Evolutionary conservation across 2,888 invertebrate species (phyloP).

Genomic region (Macaria notata): DNA sequence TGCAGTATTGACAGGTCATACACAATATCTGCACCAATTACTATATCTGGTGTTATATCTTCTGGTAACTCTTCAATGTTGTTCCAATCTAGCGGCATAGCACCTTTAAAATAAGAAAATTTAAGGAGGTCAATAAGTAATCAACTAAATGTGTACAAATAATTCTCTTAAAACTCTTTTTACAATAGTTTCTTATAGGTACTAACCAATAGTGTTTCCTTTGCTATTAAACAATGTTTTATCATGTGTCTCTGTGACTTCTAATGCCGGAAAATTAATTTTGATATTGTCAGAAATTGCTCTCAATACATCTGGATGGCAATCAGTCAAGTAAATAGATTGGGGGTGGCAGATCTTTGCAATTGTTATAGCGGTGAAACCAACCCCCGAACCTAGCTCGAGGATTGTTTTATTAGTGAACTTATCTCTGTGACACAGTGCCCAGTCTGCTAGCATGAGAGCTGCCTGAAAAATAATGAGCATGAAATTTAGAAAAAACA

Average conservation of each 20-base stretch:
- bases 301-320: slow-evolving; percentile 85
- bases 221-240: slow-evolving; percentile 36
- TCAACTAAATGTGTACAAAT: neutral
- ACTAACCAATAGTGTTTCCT: slow-evolving; percentile 45
- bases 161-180: neutral
- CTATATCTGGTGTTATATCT: slow-evolving; percentile 56
- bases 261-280: slow-evolving; percentile 76
- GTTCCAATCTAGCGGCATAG: slow-evolving; percentile 64
- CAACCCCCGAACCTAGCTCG: slow-evolving; percentile 90
- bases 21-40: slow-evolving; percentile 72
- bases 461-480: slow-evolving; percentile 81
- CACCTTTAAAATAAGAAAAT: slow-evolving; percentile 47
- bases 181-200: neutral
- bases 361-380: slow-evolving; percentile 86
- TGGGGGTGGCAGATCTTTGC: slow-evolving; percentile 78
- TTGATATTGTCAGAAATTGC: slow-evolving; percentile 84
- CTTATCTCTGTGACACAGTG: slow-evolving; percentile 75
- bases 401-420: slow-evolving; percentile 82
- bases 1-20: slow-evolving; percentile 67
- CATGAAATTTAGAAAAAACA: no score
- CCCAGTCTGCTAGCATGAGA: slow-evolving; percentile 87
- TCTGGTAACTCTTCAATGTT: slow-evolving; percentile 40
- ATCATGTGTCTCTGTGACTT: slow-evolving; percentile 25
- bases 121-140: neutral
- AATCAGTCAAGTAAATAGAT: slow-evolving; percentile 85